Percentiles rank a stretch among this genome's conserved stretches.
phyloP scores from a whole-genome alignment of 2,113 vertebrate genomes.

The Crypturellus undulatus region DNA sequence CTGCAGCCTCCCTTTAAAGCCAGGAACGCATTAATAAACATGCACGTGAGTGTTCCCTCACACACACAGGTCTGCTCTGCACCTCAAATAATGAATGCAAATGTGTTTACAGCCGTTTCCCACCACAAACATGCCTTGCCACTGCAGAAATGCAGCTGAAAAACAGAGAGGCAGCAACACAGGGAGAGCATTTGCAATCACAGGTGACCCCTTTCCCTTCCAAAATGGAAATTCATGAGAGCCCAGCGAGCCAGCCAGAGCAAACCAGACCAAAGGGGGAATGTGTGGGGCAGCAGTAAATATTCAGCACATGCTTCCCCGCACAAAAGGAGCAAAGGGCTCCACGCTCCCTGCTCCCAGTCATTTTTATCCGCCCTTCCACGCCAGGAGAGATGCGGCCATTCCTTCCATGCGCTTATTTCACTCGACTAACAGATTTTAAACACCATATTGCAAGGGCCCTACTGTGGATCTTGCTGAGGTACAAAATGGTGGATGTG shows the following conservation, averaged over 20 bases:
- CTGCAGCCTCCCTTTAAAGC: slow-evolving; percentile 29
- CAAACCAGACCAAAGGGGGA: background rate
- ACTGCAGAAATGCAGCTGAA: slow-evolving; percentile 6
- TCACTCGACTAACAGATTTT: slow-evolving; percentile 50
- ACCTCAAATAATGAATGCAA: background rate
- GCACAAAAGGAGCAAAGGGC: slow-evolving; percentile 51
- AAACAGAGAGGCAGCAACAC: background rate
- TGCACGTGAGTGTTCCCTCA: background rate
- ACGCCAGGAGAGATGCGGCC: background rate
- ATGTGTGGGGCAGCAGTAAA: background rate
- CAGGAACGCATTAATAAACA: background rate
- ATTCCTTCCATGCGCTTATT: slow-evolving; percentile 1
- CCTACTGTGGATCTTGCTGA: slow-evolving; percentile 71
- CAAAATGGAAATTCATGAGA: background rate
- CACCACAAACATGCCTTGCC: slow-evolving; percentile 18
- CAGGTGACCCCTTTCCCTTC: slow-evolving; percentile 41
- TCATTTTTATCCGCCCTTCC: slow-evolving; percentile 24
- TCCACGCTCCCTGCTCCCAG: slow-evolving; percentile 8
- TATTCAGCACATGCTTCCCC: slow-evolving; percentile 33
- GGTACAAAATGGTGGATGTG: slow-evolving; percentile 87
- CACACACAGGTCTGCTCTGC: slow-evolving; percentile 11
- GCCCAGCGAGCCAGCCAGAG: background rate
- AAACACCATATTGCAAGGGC: slow-evolving; percentile 80
- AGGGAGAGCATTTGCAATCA: background rate
- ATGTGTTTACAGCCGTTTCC: slow-evolving; percentile 11